These are phyloP conservation scores for Lagopus muta DNA, from an alignment of 2,113 vertebrate genomes.

Conservation along the genomic window DNA sequence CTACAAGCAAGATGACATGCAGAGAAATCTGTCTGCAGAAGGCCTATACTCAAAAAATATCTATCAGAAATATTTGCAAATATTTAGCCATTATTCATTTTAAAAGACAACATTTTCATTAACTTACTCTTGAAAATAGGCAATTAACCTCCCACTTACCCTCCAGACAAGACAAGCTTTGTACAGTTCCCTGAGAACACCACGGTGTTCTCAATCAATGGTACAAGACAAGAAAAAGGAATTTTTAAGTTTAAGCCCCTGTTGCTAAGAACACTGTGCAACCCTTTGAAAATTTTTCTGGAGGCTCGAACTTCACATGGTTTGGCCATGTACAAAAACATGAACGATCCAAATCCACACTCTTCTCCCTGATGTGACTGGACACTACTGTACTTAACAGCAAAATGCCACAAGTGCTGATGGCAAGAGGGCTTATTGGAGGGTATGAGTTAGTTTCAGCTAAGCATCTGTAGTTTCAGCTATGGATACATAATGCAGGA, in stretches of 20 bases:
- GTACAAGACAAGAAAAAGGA: background rate
- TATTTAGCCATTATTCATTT: background rate
- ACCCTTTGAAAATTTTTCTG: background rate
- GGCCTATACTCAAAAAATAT: background rate
- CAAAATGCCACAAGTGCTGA: background rate
- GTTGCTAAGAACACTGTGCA: background rate
- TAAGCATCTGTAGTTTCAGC: background rate
- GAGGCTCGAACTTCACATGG: background rate
- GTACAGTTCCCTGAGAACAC: background rate
- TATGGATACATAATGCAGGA: background rate
- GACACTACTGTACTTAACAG: background rate
- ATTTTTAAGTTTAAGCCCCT: background rate
- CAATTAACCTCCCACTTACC: background rate
- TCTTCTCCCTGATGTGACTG: background rate
- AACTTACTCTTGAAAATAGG: background rate
- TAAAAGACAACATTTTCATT: background rate
- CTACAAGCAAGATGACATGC: background rate
- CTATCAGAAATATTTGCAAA: background rate
- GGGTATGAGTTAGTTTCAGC: background rate
- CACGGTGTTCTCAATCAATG: background rate
- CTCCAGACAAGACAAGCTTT: background rate
- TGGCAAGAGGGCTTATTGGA: background rate
- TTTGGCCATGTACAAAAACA: background rate
- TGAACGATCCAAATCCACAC: background rate
- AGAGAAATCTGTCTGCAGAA: background rate